Evolutionary conservation across 2,113 vertebrate species (phyloP), one percentile per base, ranked within the genome.

Genomic region (Ceyx cyanopectus): DNA sequence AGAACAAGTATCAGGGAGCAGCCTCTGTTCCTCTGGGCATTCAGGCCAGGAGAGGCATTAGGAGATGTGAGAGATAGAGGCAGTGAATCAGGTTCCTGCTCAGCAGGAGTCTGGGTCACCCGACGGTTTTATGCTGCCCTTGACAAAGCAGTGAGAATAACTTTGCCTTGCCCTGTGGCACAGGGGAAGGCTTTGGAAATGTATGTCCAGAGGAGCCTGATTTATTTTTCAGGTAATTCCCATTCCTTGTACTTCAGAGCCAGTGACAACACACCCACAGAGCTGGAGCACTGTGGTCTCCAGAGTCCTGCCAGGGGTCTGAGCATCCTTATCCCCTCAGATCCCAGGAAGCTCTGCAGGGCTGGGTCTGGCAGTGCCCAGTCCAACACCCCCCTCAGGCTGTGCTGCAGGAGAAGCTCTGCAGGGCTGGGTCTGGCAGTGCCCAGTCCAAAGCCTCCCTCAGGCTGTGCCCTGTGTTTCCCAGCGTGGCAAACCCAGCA

Each of bases 171-270:
- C 21, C 4, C 24, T 73, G 15, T 63, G 32, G 21, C 60, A 5
- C 16, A 24, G 34, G 30, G 41, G 18, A 65, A 22, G 10, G 10
- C 23, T 68, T 68, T 53, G 54, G 67, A 60, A 62, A 76, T 53
- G 29, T 22, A 5, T 1, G 1, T 57, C 50, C 5, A 18, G 37
- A 15, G 23, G n/a, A 5, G 5, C 26, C 20, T 51, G 45, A 2
- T 20, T 77, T 72, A 6, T 72, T 32, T 46, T n/a, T 34, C 13
- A 10, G 40, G 18, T 51, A 21, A 32, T 81, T 76, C 26, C 21
- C 24, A 1, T 41, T 69, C 63, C 30, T 78, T 7, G 0, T 58
- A 6, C 40, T 81, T 68, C 54, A 68, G 57, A 70, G 29, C 54
- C 67, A 10, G 34, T 61, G 63, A 32, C 46, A 66, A 26, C 23